Base-by-base conservation (phyloP, 2,797 vertebrate genomes). In the Poeciliopsis gracilis region DNA sequence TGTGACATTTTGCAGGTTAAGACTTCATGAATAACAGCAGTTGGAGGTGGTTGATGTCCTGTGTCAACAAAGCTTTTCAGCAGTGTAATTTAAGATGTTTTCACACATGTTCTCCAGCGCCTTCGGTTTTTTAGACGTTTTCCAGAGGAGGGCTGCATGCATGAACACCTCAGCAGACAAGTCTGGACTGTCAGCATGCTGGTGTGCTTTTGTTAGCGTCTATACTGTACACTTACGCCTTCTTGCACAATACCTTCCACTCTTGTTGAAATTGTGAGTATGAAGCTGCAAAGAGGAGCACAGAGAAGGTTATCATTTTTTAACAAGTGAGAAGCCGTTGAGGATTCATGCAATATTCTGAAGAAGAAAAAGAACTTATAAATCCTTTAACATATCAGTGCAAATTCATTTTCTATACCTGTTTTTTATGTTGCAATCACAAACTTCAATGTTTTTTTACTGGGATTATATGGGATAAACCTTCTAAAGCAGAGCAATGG, bases 71-170 rank as follows among this genome's bases (percentile, higher is more conserved):
- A 41, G 13, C n/a, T 49, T 23, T 73, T 73, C 15, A 30, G 46
- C 2, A 30, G 57, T 49, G 77, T 66, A 78, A 73, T 59, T 41
- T 51, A 63, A 73, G 30, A 46, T 73, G 28, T 38, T 77, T 70
- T 70, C 30, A 23, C 49, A 69, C 63, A 70, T 70, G 47, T 18
- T 43, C 55, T 47, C 23, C 70, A 41, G 30, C 45, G 12, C 45
- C 23, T 47, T 57, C 28, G 46, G 45, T 38, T 41, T 67, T 43
- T 77, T 36, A 51, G 47, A 69, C 57, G 20, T 28, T 47, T 78
- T n/a, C 67, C 67, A 59, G 67, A 20, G 45, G 59, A 70, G 55
- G 18, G 28, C 51, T 46, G 51, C 20, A 72, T 41, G 16, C 41
- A 55, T 45, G n/a, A 30, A 71, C 59, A 55, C 49, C n/a, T 53